Percentiles rank a stretch among this genome's conserved stretches.
Evolutionary conservation across 2,888 invertebrate species (phyloP).

Genomic region (Troides oblongomaculatus): DNA sequence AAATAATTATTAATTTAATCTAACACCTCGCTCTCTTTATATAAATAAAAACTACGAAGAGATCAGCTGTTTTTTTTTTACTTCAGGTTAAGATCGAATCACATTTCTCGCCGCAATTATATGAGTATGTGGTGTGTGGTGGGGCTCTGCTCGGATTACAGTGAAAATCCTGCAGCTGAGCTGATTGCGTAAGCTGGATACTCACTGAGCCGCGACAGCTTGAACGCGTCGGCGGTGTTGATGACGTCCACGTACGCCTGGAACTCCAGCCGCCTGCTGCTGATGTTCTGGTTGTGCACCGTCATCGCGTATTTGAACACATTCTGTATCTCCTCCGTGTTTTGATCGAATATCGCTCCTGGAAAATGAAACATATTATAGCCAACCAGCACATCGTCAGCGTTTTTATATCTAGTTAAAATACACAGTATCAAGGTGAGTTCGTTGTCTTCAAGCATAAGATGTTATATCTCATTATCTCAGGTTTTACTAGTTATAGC

Average conservation of each 20-base stretch:
- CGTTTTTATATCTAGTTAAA: neutral
- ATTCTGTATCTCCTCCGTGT: slow-evolving; percentile 94
- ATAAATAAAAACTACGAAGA: no score
- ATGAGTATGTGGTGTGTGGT: neutral
- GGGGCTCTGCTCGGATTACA: slow-evolving; percentile 9
- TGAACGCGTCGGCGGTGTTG: slow-evolving; percentile 95
- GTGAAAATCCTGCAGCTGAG: slow-evolving; percentile 19
- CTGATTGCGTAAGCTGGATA: slow-evolving; percentile 43
- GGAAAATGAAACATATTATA: slow-evolving; percentile 36
- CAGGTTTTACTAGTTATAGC: no score
- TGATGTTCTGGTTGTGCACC: slow-evolving; percentile 89
- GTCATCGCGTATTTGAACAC: slow-evolving; percentile 95
- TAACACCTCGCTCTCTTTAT: no score
- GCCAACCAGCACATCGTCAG: neutral
- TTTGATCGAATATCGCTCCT: slow-evolving; percentile 96
- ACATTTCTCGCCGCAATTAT: no score
- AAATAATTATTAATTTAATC: no score
- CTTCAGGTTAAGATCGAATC: no score
- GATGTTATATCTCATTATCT: no score
- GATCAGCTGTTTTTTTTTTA: no score
- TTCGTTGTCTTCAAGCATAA: no score
- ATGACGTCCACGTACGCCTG: slow-evolving; percentile 95
- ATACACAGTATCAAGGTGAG: no score
- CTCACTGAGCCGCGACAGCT: slow-evolving; percentile 94
- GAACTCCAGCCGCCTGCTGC: slow-evolving; percentile 89